Conservation (phyloP, 2,888 invertebrate species). For the Blomia tropicalis region DNA sequence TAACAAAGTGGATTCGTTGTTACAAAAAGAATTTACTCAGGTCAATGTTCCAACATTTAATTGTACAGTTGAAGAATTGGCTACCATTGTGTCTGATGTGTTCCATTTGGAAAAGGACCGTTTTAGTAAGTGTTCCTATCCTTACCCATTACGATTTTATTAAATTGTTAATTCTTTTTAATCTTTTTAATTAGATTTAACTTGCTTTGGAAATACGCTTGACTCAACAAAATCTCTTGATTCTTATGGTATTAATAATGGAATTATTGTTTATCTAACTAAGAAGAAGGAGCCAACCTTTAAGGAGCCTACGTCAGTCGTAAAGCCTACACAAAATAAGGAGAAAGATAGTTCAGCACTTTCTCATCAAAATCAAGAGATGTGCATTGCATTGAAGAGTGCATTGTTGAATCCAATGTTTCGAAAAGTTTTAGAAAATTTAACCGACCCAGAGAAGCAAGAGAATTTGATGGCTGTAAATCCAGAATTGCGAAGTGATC, state of each 20-base stretch:
- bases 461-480: constrained; percentile 53
- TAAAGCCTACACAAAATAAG: neutral
- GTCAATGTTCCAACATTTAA: neutral
- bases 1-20: constrained; percentile 5
- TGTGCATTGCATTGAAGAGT: constrained; percentile 48
- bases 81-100: neutral
- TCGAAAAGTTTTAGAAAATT: constrained; percentile 49
- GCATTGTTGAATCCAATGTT: constrained; percentile 47
- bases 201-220: constrained; percentile 54
- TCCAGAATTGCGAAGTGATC: constrained; percentile 53
- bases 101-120: neutral
- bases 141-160: neutral
- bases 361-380: constrained; percentile 47
- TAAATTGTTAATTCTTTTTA: neutral
- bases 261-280: constrained; percentile 44
- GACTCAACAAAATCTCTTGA: constrained; percentile 47
- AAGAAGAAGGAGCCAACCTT: constrained; percentile 34
- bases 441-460: constrained; percentile 42
- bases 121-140: constrained; percentile 4
- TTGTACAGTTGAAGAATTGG: constrained; percentile 8
- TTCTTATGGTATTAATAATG: constrained; percentile 46
- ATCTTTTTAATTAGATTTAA: constrained; percentile 43
- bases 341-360: constrained; percentile 26
- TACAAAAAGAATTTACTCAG: neutral
- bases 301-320: neutral